phyloP scores from a whole-genome alignment of 2,888 invertebrate genomes.

The Eilema sororculum region DNA sequence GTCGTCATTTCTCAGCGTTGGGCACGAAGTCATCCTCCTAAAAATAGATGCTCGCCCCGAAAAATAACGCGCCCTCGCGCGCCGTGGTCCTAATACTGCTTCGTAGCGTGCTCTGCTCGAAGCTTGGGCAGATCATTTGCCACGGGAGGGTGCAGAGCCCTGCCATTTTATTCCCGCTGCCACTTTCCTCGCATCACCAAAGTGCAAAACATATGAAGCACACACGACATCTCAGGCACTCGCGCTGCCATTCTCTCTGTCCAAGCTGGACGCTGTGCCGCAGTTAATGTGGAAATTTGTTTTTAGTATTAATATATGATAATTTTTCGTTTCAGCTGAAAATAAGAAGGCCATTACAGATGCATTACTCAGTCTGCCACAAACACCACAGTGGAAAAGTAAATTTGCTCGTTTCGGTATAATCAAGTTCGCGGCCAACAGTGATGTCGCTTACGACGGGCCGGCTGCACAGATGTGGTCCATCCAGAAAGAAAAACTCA shows the following conservation, averaged over 20 bases:
- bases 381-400: conserved; percentile 72
- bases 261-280: not conserved
- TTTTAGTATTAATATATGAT: not conserved
- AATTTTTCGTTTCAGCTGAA: conserved; percentile 67
- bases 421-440: conserved; percentile 78
- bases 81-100: not conserved
- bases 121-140: not conserved
- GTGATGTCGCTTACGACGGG: conserved; percentile 81
- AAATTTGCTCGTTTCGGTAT: conserved; percentile 83
- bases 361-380: conserved; percentile 74
- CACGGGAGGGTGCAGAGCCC: not conserved
- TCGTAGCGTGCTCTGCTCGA: no score
- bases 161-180: not conserved
- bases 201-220: no score
- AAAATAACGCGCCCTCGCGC: not conserved
- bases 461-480: conserved; percentile 83
- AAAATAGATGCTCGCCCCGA: no score
- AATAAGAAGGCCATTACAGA: conserved; percentile 73
- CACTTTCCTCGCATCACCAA: not conserved
- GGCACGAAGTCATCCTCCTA: not conserved
- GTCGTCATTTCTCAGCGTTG: not conserved
- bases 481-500: conserved; percentile 82
- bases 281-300: not conserved
- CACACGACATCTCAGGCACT: no score
- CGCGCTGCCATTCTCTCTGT: not conserved